phyloP scores from a whole-genome alignment of 2,888 invertebrate genomes.

The Bellardia pandia region DNA sequence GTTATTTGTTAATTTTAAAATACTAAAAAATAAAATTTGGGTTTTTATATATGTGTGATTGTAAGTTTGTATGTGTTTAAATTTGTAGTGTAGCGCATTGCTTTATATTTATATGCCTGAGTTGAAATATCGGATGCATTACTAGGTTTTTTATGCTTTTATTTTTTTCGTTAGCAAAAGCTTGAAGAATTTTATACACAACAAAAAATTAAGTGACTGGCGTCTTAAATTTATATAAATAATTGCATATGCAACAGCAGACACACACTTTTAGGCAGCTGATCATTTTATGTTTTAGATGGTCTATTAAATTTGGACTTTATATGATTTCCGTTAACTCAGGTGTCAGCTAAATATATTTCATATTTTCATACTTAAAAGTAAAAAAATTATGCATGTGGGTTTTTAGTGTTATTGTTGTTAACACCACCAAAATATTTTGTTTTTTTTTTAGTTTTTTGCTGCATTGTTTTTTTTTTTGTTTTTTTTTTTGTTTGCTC shows the following conservation, averaged over 20 bases:
- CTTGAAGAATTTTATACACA: not conserved
- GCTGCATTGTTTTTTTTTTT: not conserved
- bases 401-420: constrained; percentile 35
- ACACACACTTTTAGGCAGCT: not conserved
- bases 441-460: constrained; percentile 29
- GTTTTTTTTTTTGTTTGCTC: constrained; percentile 20
- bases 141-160: not conserved
- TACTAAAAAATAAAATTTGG: not conserved
- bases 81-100: not conserved
- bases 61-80: not conserved
- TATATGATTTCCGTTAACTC: constrained; percentile 62
- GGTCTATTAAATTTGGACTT: constrained; percentile 7
- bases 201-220: constrained; percentile 36
- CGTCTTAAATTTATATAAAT: constrained; percentile 40
- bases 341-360: constrained; percentile 62
- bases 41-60: not conserved
- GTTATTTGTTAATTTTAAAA: not conserved
- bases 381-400: constrained; percentile 34
- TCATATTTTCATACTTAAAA: constrained; percentile 1
- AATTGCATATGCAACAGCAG: constrained; percentile 18
- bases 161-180: not conserved
- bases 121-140: constrained; percentile 69
- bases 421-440: constrained; percentile 34
- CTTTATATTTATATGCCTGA: constrained; percentile 52
- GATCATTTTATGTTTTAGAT: constrained; percentile 3